A percentile compares a stretch with the other conserved stretches of the same genome.
phyloP scores from a whole-genome alignment of 1,140 invertebrate species.

The Procambarus virginalis region DNA sequence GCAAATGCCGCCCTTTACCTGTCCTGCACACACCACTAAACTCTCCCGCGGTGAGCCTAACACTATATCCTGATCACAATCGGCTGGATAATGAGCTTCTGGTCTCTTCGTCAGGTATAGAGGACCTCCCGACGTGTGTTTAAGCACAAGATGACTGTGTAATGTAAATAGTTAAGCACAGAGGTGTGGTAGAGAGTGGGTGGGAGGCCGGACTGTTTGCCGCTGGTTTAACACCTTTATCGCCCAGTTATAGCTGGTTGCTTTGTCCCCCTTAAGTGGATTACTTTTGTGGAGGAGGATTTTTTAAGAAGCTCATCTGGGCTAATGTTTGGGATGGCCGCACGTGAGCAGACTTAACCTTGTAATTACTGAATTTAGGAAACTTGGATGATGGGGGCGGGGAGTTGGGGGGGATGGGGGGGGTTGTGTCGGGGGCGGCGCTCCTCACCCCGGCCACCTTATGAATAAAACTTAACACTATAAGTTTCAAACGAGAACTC shows the following conservation, averaged over 20 bases:
- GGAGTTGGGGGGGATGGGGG: neutral
- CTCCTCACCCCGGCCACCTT: neutral
- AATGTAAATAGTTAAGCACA: neutral
- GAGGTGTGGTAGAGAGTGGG: neutral
- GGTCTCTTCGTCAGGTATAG: neutral
- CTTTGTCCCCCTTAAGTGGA: constrained; percentile 48
- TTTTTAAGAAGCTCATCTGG: constrained; percentile 43
- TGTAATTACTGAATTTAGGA: constrained; percentile 43
- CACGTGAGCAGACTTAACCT: constrained; percentile 39
- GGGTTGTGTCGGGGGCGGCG: too few relatives aligned
- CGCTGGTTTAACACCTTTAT: constrained; percentile 25
- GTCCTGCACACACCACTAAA: neutral
- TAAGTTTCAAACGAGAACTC: constrained; percentile 20
- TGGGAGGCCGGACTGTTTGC: neutral
- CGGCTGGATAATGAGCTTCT: neutral
- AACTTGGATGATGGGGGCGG: constrained; percentile 10
- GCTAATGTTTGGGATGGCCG: constrained; percentile 32
- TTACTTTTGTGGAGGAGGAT: constrained; percentile 33
- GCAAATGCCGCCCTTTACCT: neutral
- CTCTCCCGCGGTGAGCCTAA: too few relatives aligned
- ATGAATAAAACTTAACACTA: constrained; percentile 49
- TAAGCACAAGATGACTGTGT: neutral
- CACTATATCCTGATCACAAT: neutral
- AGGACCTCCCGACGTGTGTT: too few relatives aligned
- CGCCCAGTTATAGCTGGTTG: constrained; percentile 31